Evolutionary conservation across 2,113 vertebrate species (phyloP).

Genomic region (Maccullochella peelii): DNA sequence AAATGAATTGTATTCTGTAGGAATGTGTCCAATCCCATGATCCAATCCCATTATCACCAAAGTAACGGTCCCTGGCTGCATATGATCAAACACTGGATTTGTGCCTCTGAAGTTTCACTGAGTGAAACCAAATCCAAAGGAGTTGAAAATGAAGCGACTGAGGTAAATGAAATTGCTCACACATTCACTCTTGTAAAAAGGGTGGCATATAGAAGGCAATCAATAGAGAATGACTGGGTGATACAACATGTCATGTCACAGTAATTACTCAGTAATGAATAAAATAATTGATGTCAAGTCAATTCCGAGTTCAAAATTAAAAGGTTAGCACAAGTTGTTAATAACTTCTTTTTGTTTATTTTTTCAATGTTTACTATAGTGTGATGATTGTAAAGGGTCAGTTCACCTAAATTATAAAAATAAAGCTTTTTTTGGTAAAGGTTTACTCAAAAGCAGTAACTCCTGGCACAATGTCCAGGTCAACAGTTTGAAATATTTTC

Average conservation of each 20-base stretch:
- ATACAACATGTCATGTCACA: neutral
- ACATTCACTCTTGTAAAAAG: constrained; percentile 42
- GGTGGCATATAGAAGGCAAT: constrained; percentile 16
- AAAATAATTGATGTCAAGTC: constrained; percentile 38
- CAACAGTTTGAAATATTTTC: neutral
- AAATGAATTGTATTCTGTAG: constrained; percentile 27
- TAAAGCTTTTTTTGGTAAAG: neutral
- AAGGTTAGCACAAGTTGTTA: constrained; percentile 27
- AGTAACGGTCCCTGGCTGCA: constrained; percentile 50
- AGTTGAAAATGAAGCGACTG: constrained; percentile 53
- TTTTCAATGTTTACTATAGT: neutral
- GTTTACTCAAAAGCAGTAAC: neutral
- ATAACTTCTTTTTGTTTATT: neutral
- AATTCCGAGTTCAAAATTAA: constrained; percentile 10
- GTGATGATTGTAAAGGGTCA: neutral
- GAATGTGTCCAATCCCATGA: constrained; percentile 51
- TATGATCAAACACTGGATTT: constrained; percentile 64
- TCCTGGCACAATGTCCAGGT: neutral
- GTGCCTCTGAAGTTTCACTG: constrained; percentile 63
- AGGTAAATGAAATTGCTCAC: constrained; percentile 64
- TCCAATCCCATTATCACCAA: constrained; percentile 66
- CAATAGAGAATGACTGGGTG: neutral
- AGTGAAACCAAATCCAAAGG: constrained; percentile 63
- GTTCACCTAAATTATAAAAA: neutral
- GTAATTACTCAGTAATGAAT: constrained; percentile 39